Base-by-base conservation (phyloP, 2,888 invertebrate genomes). In the Lissocephala sabroskyi region DNA sequence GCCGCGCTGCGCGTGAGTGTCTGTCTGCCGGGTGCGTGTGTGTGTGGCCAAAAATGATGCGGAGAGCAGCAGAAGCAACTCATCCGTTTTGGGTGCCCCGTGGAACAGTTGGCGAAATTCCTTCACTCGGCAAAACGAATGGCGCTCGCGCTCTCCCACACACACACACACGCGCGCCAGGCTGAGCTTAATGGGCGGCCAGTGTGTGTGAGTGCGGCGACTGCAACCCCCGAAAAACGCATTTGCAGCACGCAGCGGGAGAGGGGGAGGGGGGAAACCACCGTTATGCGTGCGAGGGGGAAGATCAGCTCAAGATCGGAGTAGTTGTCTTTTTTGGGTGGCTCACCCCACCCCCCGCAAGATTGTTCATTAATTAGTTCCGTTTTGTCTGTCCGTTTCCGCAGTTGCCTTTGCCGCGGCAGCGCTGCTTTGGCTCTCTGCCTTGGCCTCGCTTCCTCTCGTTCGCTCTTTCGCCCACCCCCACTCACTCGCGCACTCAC, bases 291-390 rank as follows among this genome's bases (percentile, higher is more conserved):
- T n/a, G n/a, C n/a, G n/a, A n/a, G n/a, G n/a, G n/a, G n/a, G n/a
- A n/a, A n/a, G n/a, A n/a, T n/a, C n/a, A n/a, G n/a, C n/a, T n/a
- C n/a, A n/a, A n/a, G n/a, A n/a, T n/a, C n/a, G n/a, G n/a, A n/a
- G n/a, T n/a, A n/a, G n/a, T n/a, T n/a, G n/a, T n/a, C n/a, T n/a
- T n/a, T n/a, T n/a, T n/a, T n/a, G n/a, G n/a, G n/a, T n/a, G n/a
- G n/a, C n/a, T n/a, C n/a, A 52, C 30, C 36, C 44, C 39, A 11
- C 33, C 49, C 19, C 33, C 35, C 42, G 48, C 59, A 66, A 75
- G 76, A 68, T 68, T 73, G 64, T 68, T 59, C 75, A 74, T 71
- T 71, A 71, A 77, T 71, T 71, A 71, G 78, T 71, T 77, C 78
- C 71, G 71, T 68, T 70, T n/a, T n/a, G n/a, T n/a, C n/a, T n/a